These are phyloP conservation scores for Thripadectes ignobilis DNA, from an alignment of 2,797 vertebrate species.

Conservation along the genomic window DNA sequence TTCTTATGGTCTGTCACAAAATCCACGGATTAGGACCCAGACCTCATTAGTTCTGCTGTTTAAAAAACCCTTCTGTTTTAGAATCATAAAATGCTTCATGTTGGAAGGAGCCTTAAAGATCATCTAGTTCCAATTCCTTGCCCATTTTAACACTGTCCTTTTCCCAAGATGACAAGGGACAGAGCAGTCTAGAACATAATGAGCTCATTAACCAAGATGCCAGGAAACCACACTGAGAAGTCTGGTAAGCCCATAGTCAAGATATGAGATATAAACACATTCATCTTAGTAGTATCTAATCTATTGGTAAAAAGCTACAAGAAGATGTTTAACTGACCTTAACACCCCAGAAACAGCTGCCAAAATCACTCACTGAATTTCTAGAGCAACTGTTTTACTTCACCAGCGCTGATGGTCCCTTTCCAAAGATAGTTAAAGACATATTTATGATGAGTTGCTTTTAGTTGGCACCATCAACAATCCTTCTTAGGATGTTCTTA, in stretches of 20 bases:
- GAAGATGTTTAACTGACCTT: not conserved
- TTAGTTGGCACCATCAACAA: not conserved
- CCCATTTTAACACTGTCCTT: not conserved
- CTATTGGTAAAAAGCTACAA: not conserved
- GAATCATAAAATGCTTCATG: not conserved
- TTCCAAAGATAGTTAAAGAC: not conserved
- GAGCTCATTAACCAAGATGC: not conserved
- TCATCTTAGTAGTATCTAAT: not conserved
- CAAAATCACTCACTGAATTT: not conserved
- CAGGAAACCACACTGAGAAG: not conserved
- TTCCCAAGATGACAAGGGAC: not conserved
- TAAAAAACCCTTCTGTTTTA: accelerated
- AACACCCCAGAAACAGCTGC: not conserved
- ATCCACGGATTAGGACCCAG: not conserved
- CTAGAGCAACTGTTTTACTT: not conserved
- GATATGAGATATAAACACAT: not conserved
- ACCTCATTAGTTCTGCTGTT: not conserved
- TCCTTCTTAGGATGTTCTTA: not conserved
- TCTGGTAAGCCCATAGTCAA: not conserved
- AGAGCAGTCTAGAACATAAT: not conserved
- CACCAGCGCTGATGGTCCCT: not conserved
- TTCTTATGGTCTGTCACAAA: not conserved
- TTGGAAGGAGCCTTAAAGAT: not conserved
- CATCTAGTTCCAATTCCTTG: not conserved
- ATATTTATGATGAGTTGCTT: not conserved